phyloP scores from a whole-genome alignment of 2,888 invertebrate species.

The Agrotis segetum region DNA sequence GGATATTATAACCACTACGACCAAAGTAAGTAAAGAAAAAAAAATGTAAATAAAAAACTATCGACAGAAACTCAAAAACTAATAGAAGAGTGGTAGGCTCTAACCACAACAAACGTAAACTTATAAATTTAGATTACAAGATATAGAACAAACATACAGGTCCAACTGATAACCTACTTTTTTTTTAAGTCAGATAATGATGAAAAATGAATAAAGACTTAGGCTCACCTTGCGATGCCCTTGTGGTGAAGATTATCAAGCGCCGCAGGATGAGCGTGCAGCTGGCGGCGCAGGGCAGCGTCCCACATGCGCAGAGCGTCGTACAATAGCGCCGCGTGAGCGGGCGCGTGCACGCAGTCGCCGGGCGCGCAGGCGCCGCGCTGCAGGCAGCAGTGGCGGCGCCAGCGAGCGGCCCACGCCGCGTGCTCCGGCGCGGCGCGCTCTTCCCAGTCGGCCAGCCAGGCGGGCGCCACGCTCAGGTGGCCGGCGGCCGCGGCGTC shows the following conservation, averaged over 20 bases:
- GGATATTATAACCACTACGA: no score
- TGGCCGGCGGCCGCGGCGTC: slow-evolving; percentile 70
- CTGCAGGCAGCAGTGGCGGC: slow-evolving; percentile 39
- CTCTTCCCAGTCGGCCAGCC: slow-evolving; percentile 74
- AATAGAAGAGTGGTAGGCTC: no score
- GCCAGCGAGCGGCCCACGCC: slow-evolving; percentile 36
- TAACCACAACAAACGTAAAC: no score
- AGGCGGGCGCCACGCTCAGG: slow-evolving; percentile 75
- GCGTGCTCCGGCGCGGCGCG: slow-evolving; percentile 33
- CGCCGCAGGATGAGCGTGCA: slow-evolving; percentile 69
- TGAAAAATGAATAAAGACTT: no score
- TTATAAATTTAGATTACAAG: no score
- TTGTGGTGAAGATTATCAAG: slow-evolving; percentile 78
- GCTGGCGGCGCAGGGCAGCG: slow-evolving; percentile 70
- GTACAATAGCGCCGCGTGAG: slow-evolving; percentile 81
- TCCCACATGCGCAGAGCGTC: slow-evolving; percentile 82
- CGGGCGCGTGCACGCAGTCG: slow-evolving; percentile 53
- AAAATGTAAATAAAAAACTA: no score
- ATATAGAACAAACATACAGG: no score
- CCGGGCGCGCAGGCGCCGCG: slow-evolving; percentile 37
- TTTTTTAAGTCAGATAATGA: no score
- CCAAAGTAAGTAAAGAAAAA: no score
- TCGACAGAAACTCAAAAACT: no score
- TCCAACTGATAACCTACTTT: no score
- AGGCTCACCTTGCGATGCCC: slow-evolving; percentile 70